Evolutionary conservation across 2,797 vertebrate genomes (phyloP).

Genomic region (Semotilus atromaculatus): DNA sequence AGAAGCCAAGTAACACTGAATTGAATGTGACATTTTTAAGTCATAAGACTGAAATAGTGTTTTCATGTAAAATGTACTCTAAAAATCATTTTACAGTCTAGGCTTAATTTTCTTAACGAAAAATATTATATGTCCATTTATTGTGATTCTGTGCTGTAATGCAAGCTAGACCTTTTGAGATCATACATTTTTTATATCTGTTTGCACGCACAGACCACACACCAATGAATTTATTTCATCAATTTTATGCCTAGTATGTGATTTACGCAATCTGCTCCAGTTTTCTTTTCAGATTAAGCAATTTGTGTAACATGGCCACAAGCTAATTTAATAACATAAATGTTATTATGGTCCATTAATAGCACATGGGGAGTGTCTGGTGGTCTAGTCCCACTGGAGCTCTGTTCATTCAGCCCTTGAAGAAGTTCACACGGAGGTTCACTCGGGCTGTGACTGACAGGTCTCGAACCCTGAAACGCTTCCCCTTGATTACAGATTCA

Average conservation of each 20-base stretch:
- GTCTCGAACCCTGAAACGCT: slow-evolving; percentile 60
- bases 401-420: slow-evolving; percentile 47
- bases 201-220: background rate
- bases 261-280: background rate
- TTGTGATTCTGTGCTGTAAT: background rate
- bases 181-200: too few relatives aligned
- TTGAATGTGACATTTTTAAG: too few relatives aligned
- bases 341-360: slow-evolving; percentile 34
- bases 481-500: slow-evolving; percentile 72
- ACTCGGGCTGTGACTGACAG: slow-evolving; percentile 73
- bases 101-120: background rate
- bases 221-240: background rate
- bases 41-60: too few relatives aligned
- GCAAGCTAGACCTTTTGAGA: too few relatives aligned
- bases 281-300: slow-evolving; percentile 24
- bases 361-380: slow-evolving; percentile 12
- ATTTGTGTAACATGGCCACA: slow-evolving; percentile 23
- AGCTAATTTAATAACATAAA: slow-evolving; percentile 45
- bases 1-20: background rate
- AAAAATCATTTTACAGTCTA: background rate
- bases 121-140: background rate
- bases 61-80: too few relatives aligned
- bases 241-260: background rate
- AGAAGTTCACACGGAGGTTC: slow-evolving; percentile 54
- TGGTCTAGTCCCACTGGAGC: slow-evolving; percentile 36